A percentile compares a stretch with the other conserved stretches of the same genome.
Evolutionary conservation across 2,113 vertebrate genomes (phyloP).

Genomic region (Phalacrocorax aristotelis): DNA sequence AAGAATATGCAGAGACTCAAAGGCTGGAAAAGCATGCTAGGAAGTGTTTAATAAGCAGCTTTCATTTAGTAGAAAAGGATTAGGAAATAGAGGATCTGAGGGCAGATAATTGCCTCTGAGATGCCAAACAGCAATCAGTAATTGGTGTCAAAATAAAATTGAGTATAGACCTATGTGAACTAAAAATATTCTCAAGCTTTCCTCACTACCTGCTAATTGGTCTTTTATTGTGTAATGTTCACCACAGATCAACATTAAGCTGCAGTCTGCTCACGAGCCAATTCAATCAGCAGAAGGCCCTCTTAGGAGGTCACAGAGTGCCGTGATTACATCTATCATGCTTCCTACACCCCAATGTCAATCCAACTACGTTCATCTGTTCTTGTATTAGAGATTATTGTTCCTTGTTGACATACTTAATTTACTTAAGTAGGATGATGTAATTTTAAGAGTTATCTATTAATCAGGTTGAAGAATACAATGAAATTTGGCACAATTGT

Average conservation of each 20-base stretch:
- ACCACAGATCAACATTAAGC: neutral
- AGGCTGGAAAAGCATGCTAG: neutral
- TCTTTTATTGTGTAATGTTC: neutral
- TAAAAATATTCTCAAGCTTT: neutral
- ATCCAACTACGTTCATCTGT: neutral
- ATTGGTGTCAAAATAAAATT: neutral
- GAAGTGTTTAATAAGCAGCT: neutral
- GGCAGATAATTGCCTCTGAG: neutral
- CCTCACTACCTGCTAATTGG: neutral
- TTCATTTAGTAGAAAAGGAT: neutral
- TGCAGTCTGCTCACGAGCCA: neutral
- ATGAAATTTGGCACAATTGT: neutral
- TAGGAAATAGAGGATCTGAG: neutral
- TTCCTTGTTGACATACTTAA: neutral
- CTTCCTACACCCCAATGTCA: neutral
- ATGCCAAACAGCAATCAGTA: neutral
- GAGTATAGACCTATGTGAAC: neutral
- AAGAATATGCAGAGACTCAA: neutral
- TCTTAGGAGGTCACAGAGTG: neutral
- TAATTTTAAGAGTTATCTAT: neutral
- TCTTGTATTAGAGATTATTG: neutral
- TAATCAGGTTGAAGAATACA: neutral
- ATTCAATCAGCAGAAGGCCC: neutral
- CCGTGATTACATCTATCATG: neutral
- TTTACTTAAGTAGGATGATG: neutral